Percentiles rank a stretch among this genome's conserved stretches.
These are phyloP conservation scores for Stictocephala bisonia DNA, from an alignment of 2,888 invertebrate species.

Conservation along the genomic window DNA sequence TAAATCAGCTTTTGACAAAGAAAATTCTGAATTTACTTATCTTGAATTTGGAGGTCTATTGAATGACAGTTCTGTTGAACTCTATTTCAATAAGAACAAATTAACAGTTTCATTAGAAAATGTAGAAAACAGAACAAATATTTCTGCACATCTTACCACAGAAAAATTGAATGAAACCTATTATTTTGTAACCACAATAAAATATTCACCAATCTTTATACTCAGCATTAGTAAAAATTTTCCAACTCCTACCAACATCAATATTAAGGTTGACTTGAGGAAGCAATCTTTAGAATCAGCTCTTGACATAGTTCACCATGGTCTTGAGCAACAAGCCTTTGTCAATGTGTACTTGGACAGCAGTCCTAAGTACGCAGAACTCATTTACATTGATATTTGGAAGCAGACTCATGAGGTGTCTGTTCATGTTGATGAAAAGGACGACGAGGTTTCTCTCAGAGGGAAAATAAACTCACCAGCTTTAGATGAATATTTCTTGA, in stretches of 20 bases:
- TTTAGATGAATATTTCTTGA: conserved; percentile 18
- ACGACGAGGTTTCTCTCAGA: conserved; percentile 16
- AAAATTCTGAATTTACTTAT: background rate
- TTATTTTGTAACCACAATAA: background rate
- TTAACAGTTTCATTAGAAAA: conserved; percentile 1
- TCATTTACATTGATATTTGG: conserved; percentile 25
- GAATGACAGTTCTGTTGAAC: background rate
- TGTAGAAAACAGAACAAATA: background rate
- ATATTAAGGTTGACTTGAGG: background rate
- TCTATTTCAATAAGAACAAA: conserved; percentile 20
- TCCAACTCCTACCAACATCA: conserved; percentile 3
- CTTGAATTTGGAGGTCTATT: conserved; percentile 3
- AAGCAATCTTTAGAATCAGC: conserved; percentile 4
- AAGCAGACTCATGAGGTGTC: conserved; percentile 25
- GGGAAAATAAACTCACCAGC: conserved; percentile 22
- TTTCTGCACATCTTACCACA: background rate
- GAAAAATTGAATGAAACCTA: conserved; percentile 7
- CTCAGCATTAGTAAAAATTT: background rate
- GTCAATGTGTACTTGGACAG: conserved; percentile 18
- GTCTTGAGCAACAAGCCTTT: conserved; percentile 20
- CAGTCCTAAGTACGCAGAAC: background rate
- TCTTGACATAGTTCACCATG: background rate
- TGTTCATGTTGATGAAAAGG: conserved; percentile 22
- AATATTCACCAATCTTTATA: background rate
- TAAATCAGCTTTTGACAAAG: background rate